phyloP scores from a whole-genome alignment of 2,888 invertebrate genomes.

The Ichneumoninae sp. region DNA sequence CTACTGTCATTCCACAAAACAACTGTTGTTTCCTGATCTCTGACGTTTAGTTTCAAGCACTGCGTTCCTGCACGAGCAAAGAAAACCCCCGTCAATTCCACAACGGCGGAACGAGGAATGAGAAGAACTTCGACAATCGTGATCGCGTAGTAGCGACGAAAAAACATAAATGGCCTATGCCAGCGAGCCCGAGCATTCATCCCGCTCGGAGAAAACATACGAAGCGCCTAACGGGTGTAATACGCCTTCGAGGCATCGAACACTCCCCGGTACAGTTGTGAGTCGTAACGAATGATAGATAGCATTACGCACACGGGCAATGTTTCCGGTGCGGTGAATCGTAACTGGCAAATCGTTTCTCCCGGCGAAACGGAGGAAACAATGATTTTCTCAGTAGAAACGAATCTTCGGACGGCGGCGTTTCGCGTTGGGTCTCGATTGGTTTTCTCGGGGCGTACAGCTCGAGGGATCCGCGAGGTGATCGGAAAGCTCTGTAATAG shows the following conservation, averaged over 20 bases:
- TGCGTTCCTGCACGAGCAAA: neutral
- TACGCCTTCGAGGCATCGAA: constrained; percentile 6
- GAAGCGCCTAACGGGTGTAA: neutral
- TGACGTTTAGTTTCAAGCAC: neutral
- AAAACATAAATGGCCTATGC: neutral
- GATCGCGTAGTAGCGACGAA: neutral
- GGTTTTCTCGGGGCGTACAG: neutral
- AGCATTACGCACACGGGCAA: constrained; percentile 1
- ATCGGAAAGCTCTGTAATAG: constrained; percentile 55
- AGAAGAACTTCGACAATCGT: neutral
- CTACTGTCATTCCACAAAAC: neutral
- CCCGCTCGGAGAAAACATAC: constrained; percentile 17
- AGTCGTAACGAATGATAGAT: constrained; percentile 13
- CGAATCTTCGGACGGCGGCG: neutral
- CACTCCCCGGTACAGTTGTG: neutral
- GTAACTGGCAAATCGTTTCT: constrained; percentile 18
- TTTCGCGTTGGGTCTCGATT: constrained; percentile 6
- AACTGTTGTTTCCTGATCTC: neutral
- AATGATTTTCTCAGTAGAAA: neutral
- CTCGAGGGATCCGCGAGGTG: neutral
- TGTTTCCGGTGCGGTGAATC: constrained; percentile 9
- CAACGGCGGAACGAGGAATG: neutral
- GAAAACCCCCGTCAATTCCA: neutral
- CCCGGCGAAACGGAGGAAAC: constrained; percentile 5
- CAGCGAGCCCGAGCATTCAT: neutral